Evolutionary conservation across 2,888 invertebrate genomes (phyloP), one percentile per base, ranked within the genome.

Genomic region (Linyphia triangularis): DNA sequence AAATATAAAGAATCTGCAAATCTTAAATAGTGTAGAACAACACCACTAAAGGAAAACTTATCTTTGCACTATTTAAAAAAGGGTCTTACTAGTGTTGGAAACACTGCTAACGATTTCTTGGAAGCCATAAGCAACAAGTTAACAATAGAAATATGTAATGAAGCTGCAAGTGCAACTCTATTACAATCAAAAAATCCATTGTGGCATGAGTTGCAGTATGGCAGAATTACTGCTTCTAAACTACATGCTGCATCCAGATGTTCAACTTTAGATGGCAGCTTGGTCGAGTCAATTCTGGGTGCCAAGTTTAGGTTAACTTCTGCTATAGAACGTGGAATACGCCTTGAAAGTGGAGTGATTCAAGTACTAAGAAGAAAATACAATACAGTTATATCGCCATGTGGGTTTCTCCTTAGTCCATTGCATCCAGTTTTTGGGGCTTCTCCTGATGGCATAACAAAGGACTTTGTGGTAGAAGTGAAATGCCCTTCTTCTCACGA

Each of bases 151-250:
- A 10, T 37, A n/a, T 69, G 69, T 16, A 30, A 1, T 5, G 13
- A 30, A 30, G 37, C 69, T 3, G 30, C 6, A n/a, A 16, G 2
- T 0, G 40, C 13, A 10, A 28, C 37, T 2, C 9, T 40, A 6
- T 10, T 1, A n/a, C 69, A 69, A 69, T 13, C 33, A 37, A 37
- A 70, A 40, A 40, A 16, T 37, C 6, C 40, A 2, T 1, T 30
- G 1, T 70, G 70, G 70, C 40, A 70, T 40, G 70, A 70, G 19
- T 9, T 70, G 22, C 28, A 19, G n/a, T 70, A 70, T n/a, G 70
- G 19, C 4, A 16, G 70, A 16, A 70, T 70, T 19, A 70, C 37
- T 2, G 40, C 70, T 24, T 70, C 70, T 10, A 70, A 19, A n/a
- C 2, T 70, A 19, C 22, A 70, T 19, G 70, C 33, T 37, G 70